Evolutionary conservation across 2,888 invertebrate genomes (phyloP), one percentile per base, ranked within the genome.

Genomic region (Acleris holmiana): DNA sequence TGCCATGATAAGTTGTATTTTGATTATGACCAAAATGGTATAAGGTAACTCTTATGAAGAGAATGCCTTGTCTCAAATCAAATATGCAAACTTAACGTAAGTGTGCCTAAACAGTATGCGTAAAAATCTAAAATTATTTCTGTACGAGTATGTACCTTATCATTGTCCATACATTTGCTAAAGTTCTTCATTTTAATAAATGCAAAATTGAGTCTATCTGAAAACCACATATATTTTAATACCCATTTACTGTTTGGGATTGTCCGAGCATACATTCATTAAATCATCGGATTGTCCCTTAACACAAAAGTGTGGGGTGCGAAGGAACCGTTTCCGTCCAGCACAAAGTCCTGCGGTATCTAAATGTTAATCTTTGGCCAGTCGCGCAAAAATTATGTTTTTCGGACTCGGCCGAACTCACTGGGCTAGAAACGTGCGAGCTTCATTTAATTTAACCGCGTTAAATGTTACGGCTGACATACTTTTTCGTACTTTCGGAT

Each of bases 321-420:
- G 82, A 74, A 83, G 83, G 77, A 83, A 80, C 78, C 75, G 79
- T 76, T 81, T 86, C 89, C 88, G 84, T 76, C 73, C 68, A 54
- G 76, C 73, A 89, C 88, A 91, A 89, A 85, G 81, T 74, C 75
- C 73, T 85, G 88, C 69, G 87, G 89, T 90, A 91, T 91, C 91
- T 90, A 85, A 91, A 91, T 88, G 89, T 85, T 85, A 84, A 91
- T 91, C 91, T 91, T 91, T 91, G 91, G 91, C 87, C 89, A 89
- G 82, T 90, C 86, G 86, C 83, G 87, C 91, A 92, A 92, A 91
- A 92, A 91, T 91, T 91, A 92, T 91, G 91, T 89, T 90, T 92
- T 91, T 91, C 89, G 91, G 91, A 85, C 88, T 77, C 79, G 71
- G 70, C 70, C 73, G 79, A 80, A 85, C 74, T 82, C 78, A 83